Evolutionary conservation across 1,140 invertebrate genomes (phyloP).

Genomic region (Leptinotarsa defecta): DNA sequence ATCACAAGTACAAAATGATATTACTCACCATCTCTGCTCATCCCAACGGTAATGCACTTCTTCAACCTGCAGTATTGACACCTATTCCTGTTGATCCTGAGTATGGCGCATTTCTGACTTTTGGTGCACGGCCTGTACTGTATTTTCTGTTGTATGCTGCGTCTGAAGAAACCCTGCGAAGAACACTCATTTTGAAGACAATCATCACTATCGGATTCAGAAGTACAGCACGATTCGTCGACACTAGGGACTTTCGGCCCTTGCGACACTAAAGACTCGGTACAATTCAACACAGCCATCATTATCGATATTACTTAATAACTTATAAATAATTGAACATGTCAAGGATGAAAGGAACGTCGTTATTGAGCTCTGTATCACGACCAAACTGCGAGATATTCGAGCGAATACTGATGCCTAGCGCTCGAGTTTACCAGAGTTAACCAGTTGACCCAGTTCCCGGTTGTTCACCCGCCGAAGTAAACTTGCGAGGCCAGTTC

Average conservation of each 20-base stretch:
- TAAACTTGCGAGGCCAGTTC: conserved; percentile 55
- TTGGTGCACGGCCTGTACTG: conserved; percentile 97
- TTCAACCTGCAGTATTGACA: conserved; percentile 97
- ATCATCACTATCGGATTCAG: conserved; percentile 66
- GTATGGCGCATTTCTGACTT: conserved; percentile 96
- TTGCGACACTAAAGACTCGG: conserved; percentile 43
- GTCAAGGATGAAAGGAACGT: no score
- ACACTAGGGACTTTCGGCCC: conserved; percentile 29
- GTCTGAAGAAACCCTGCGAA: conserved; percentile 80
- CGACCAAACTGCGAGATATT: conserved; percentile 29
- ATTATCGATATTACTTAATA: conserved; percentile 36
- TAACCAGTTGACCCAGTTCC: conserved; percentile 68
- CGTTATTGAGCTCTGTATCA: neutral
- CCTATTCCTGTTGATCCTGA: conserved; percentile 94
- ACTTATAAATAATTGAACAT: conserved; percentile 16
- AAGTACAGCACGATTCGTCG: conserved; percentile 46
- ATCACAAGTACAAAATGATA: neutral
- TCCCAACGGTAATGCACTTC: conserved; percentile 97
- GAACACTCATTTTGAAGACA: conserved; percentile 61
- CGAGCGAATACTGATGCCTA: conserved; percentile 54
- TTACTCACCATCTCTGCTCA: conserved; percentile 94
- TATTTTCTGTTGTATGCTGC: conserved; percentile 97
- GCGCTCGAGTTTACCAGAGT: conserved; percentile 60
- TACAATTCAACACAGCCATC: conserved; percentile 54
- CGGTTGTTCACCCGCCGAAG: conserved; percentile 64